Evolutionary conservation across 2,888 invertebrate genomes (phyloP), one percentile per base, ranked within the genome.

Genomic region (Cryptocheilus praepositus): DNA sequence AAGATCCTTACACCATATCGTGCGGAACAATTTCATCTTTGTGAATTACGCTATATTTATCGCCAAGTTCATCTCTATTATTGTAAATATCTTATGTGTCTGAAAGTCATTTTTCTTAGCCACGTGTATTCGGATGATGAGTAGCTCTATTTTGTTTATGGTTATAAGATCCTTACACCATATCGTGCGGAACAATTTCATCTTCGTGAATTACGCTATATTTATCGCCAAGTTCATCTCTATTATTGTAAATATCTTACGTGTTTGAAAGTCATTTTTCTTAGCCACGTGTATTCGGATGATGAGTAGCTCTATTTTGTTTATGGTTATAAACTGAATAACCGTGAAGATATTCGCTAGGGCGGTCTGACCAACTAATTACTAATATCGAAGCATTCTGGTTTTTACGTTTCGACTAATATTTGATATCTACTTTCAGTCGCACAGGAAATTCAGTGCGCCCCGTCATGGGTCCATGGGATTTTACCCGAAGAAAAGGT

Each of bases 381-480:
- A 36, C 22, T 1, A 59, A 43, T 44, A 21, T 44, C 3, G 11
- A 11, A 43, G 3, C 8, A 13, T 3, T 64, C 57, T 75, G 18
- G 0, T 16, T 55, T 0, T 36, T 49, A 64, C 49, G 49, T 44
- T 36, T 1, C 11, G 19, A 43, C 18, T 55, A 1, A 25, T 2
- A 36, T 22, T 55, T 19, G n/a, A 7, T 11, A 11, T 21, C 71
- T 15, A 19, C 36, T 80, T 81, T 36, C 90, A 99, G 99, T 99
- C 99, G 91, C 99, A 99, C 92, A 94, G 99, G 89, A 99, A 99
- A 90, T 99, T 99, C 91, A 98, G 98, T 89, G 99, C 99, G 53
- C 99, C 99, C 84, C 96, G 99, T 83, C 99, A 99, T 93, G 99
- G 99, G 85, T 99, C 98, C 64, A 98, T 99, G 96, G 99, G 98